Conservation (phyloP, 2,797 vertebrate species). For the Acropternis orthonyx region DNA sequence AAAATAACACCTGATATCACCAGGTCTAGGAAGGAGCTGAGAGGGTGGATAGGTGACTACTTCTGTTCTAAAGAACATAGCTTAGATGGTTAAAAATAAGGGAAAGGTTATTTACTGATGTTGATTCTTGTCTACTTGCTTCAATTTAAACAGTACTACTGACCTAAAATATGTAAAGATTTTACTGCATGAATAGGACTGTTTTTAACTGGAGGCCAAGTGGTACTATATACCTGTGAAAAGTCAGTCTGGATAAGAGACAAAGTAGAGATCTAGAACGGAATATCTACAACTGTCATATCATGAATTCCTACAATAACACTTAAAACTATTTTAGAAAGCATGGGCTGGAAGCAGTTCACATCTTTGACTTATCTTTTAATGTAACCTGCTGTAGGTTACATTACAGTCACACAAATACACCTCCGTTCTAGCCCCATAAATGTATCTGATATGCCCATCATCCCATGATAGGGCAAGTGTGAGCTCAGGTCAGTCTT, state of each 20-base stretch:
- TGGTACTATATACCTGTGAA: neutral
- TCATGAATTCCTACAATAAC: neutral
- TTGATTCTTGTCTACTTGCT: neutral
- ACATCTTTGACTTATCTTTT: neutral
- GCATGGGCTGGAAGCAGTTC: neutral
- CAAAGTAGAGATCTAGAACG: neutral
- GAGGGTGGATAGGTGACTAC: too few relatives aligned
- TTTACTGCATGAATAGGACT: neutral
- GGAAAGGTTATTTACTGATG: neutral
- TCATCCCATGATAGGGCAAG: neutral
- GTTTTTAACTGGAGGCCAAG: neutral
- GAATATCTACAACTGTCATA: neutral
- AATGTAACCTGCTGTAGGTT: neutral
- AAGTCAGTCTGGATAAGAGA: neutral
- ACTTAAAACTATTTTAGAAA: neutral
- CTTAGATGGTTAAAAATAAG: neutral
- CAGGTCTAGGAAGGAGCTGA: neutral
- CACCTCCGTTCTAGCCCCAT: neutral
- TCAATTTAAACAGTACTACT: neutral
- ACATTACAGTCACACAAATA: neutral
- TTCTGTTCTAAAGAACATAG: neutral
- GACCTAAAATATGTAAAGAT: neutral
- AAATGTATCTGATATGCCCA: neutral
- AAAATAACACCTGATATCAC: neutral
- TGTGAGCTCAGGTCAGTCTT: neutral